These are phyloP conservation scores for Tachysurus fulvidraco DNA, from an alignment of 2,113 vertebrate species.

Conservation along the genomic window DNA sequence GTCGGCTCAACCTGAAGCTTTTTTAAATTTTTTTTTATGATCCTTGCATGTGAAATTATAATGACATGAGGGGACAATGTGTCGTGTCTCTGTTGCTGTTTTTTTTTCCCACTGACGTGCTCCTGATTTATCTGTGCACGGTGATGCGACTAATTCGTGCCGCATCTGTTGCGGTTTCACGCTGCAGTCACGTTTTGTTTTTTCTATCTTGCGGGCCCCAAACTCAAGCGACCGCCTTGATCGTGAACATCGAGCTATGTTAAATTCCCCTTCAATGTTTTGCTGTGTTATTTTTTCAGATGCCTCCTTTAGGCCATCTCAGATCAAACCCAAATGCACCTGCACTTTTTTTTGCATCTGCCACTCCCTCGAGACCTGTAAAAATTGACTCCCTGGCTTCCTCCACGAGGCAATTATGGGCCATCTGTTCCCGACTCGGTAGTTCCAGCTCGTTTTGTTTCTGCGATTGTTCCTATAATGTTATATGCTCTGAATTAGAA, in stretches of 20 bases:
- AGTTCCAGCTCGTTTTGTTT: slow-evolving; percentile 82
- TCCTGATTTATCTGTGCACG: slow-evolving; percentile 51
- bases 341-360: slow-evolving; percentile 76
- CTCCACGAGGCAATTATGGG: slow-evolving; percentile 80
- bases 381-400: slow-evolving; percentile 83
- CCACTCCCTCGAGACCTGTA: slow-evolving; percentile 79
- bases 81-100: slow-evolving; percentile 43
- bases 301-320: slow-evolving; percentile 76
- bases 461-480: slow-evolving; percentile 81
- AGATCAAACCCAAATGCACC: slow-evolving; percentile 82
- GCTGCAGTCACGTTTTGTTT: slow-evolving; percentile 31
- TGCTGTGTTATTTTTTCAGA: slow-evolving; percentile 72
- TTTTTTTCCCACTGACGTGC: slow-evolving; percentile 32
- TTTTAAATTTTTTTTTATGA: slow-evolving; percentile 1
- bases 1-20: neutral
- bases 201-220: slow-evolving; percentile 41
- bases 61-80: slow-evolving; percentile 41
- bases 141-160: slow-evolving; percentile 50
- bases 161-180: slow-evolving; percentile 52
- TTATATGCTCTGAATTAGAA: slow-evolving; percentile 72
- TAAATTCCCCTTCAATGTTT: slow-evolving; percentile 71
- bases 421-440: slow-evolving; percentile 82
- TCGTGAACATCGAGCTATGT: slow-evolving; percentile 59
- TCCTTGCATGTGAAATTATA: slow-evolving; percentile 41
- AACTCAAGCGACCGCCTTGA: slow-evolving; percentile 40